Evolutionary conservation across 2,113 vertebrate species (phyloP).

Genomic region (Pseudorasbora parva): DNA sequence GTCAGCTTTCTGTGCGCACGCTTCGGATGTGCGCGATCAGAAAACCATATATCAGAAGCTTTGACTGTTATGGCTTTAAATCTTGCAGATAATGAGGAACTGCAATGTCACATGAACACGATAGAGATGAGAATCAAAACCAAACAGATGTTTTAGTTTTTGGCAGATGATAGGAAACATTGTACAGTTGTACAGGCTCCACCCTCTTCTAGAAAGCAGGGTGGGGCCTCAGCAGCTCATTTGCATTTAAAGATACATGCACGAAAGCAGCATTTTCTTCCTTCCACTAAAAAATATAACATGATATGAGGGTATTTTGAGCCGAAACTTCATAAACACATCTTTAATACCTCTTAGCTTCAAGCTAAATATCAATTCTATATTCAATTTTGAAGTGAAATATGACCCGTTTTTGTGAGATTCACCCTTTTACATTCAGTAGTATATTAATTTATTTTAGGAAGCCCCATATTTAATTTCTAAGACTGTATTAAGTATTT

Average conservation of each 20-base stretch:
- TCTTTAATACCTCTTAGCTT: no score
- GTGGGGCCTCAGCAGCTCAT: not conserved
- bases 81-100: not conserved
- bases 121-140: not conserved
- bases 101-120: not conserved
- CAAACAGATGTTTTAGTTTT: not conserved
- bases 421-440: not conserved
- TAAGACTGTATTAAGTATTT: not conserved
- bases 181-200: not conserved
- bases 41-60: not conserved
- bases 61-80: not conserved
- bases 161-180: not conserved
- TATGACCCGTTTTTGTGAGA: not conserved
- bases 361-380: not conserved
- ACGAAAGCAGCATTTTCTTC: no score
- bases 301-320: no score
- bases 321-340: no score
- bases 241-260: no score
- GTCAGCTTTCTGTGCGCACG: not conserved
- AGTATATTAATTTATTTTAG: not conserved
- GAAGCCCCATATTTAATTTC: not conserved
- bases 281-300: no score
- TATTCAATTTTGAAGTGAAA: not conserved
- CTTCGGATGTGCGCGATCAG: no score
- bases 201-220: not conserved